Evolutionary conservation across 2,888 invertebrate species (phyloP).

Genomic region (Spodoptera exigua): DNA sequence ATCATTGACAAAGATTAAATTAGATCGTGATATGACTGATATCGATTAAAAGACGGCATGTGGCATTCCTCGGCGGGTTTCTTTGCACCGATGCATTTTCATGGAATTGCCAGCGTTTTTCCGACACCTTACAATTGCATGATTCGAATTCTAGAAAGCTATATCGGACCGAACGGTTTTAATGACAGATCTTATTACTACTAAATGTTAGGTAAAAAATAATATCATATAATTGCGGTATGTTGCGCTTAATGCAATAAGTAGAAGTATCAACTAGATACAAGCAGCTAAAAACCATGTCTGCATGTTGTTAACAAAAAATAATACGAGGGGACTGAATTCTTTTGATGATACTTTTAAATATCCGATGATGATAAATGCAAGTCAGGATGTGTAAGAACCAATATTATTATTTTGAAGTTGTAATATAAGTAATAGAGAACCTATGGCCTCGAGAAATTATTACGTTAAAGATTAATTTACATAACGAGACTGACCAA

Average conservation of each 20-base stretch:
- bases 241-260: slow-evolving; percentile 51
- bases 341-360: slow-evolving; percentile 16
- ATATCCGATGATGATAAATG: slow-evolving; percentile 14
- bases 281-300: slow-evolving; percentile 23
- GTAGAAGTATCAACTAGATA: slow-evolving; percentile 33
- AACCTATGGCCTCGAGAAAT: slow-evolving; percentile 49
- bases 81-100: slow-evolving; percentile 85
- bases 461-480: slow-evolving; percentile 47
- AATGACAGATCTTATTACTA: slow-evolving; percentile 62
- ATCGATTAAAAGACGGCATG: slow-evolving; percentile 78
- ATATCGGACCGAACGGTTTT: slow-evolving; percentile 72
- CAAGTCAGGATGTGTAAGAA: slow-evolving; percentile 20
- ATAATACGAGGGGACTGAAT: slow-evolving; percentile 5
- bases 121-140: slow-evolving; percentile 88
- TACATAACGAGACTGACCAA: slow-evolving; percentile 54
- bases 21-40: slow-evolving; percentile 73
- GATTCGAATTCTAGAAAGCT: slow-evolving; percentile 87
- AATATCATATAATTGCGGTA: slow-evolving; percentile 50
- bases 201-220: slow-evolving; percentile 48
- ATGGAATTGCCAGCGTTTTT: slow-evolving; percentile 87
- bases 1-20: slow-evolving; percentile 78
- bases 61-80: slow-evolving; percentile 85
- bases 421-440: slow-evolving; percentile 46
- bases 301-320: slow-evolving; percentile 15
- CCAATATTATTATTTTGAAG: slow-evolving; percentile 43